These are phyloP conservation scores for Galagoides demidoff DNA, from an alignment of 2,797 vertebrate species.

Conservation along the genomic window DNA sequence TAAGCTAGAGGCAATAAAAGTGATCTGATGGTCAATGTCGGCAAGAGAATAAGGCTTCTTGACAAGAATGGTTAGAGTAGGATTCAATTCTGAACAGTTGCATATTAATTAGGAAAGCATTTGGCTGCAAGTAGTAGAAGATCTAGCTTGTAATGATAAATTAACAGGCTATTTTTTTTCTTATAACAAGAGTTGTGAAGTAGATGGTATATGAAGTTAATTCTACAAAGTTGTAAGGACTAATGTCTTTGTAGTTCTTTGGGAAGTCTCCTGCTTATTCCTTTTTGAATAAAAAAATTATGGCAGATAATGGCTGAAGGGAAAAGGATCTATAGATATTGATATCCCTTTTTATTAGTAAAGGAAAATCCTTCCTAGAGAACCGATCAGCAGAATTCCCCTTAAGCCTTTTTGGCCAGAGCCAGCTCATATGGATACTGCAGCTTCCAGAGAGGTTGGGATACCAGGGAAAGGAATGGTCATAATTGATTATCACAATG, in stretches of 20 bases:
- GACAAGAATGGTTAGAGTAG: not conserved
- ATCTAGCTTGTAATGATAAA: not conserved
- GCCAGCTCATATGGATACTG: not conserved
- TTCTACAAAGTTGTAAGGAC: not conserved
- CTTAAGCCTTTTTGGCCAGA: not conserved
- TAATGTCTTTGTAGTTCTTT: not conserved
- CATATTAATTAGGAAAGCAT: not conserved
- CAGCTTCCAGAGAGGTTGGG: not conserved
- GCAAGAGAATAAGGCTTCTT: not conserved
- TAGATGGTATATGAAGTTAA: not conserved
- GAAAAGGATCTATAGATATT: not conserved
- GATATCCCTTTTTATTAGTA: not conserved
- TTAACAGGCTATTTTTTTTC: not conserved
- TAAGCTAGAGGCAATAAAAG: not conserved
- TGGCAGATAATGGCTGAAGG: not conserved
- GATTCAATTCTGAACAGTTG: not conserved
- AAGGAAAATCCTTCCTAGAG: not conserved
- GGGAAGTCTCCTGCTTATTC: not conserved
- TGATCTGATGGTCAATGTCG: not conserved
- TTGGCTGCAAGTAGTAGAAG: slow-evolving; percentile 15
- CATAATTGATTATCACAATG: not conserved
- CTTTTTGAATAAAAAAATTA: not conserved
- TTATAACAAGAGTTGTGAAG: not conserved
- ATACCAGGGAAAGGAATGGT: not conserved
- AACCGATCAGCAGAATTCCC: not conserved